phyloP scores from a whole-genome alignment of 1,140 invertebrate species.

The Calliphora vicina region DNA sequence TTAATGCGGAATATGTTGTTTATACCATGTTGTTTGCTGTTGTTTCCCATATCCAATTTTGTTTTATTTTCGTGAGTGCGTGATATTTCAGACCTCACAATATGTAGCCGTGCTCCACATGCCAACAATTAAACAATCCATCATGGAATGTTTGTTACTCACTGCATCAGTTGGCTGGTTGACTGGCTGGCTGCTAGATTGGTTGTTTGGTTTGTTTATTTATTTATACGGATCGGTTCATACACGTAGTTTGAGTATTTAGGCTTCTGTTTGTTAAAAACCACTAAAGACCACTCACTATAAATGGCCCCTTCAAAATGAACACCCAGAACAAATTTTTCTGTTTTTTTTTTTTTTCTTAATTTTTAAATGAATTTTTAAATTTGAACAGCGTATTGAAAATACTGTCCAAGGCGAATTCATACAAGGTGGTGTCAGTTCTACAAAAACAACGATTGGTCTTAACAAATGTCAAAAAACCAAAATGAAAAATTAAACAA shows the following conservation, averaged over 20 bases:
- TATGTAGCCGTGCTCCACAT: constrained; percentile 25
- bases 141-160: not conserved
- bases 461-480: too few relatives aligned
- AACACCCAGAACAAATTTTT: constrained; percentile 9
- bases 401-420: not conserved
- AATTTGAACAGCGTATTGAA: not conserved
- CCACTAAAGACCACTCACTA: not conserved
- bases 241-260: not conserved
- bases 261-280: constrained; percentile 31
- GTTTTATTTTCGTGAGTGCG: not conserved
- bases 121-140: constrained; percentile 32
- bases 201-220: too few relatives aligned
- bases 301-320: not conserved
- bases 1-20: not conserved
- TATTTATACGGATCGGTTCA: not conserved
- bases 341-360: not conserved
- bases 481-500: too few relatives aligned
- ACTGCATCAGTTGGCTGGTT: not conserved
- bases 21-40: not conserved
- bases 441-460: too few relatives aligned
- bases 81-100: constrained; percentile 23
- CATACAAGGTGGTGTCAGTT: too few relatives aligned
- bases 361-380: not conserved
- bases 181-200: too few relatives aligned
- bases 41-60: too few relatives aligned